Conservation (phyloP, 2,888 invertebrate genomes). For the Lomographa bimaculata region DNA sequence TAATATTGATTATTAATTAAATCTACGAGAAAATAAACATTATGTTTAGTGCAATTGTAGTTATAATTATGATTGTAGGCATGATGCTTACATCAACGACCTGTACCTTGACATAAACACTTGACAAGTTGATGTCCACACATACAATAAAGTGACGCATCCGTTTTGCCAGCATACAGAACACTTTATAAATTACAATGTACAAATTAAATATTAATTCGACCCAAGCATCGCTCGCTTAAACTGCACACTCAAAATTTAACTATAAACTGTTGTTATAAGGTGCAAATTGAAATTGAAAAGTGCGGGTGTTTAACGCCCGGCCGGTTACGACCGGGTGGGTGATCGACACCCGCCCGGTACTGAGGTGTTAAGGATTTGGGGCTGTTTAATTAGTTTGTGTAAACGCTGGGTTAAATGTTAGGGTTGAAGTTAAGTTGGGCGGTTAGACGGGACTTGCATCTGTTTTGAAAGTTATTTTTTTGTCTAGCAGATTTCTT, state of each 20-base stretch:
- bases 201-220: conserved; percentile 33
- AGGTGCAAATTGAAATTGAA: conserved; percentile 10
- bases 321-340: conserved; percentile 9
- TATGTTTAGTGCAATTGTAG: too few species aligned
- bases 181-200: conserved; percentile 26
- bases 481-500: too few species aligned
- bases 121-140: too few species aligned
- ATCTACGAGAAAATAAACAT: too few species aligned
- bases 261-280: conserved; percentile 3
- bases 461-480: too few species aligned
- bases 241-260: conserved; percentile 6
- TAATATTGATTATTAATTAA: too few species aligned
- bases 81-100: too few species aligned
- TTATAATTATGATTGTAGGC: too few species aligned
- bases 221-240: conserved; percentile 7
- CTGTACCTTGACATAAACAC: too few species aligned
- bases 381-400: conserved; percentile 20
- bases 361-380: conserved; percentile 16
- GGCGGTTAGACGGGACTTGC: too few species aligned
- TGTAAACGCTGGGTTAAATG: conserved; percentile 10
- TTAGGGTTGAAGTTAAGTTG: conserved; percentile 2
- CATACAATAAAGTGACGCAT: conserved; percentile 4
- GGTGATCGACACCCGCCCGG: conserved; percentile 8
- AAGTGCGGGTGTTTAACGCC: background rate
- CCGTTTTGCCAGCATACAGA: conserved; percentile 5